A percentile compares a stretch with the other conserved stretches of the same genome.
phyloP scores from a whole-genome alignment of 1,140 invertebrate species.

The Anadara kagoshimensis region DNA sequence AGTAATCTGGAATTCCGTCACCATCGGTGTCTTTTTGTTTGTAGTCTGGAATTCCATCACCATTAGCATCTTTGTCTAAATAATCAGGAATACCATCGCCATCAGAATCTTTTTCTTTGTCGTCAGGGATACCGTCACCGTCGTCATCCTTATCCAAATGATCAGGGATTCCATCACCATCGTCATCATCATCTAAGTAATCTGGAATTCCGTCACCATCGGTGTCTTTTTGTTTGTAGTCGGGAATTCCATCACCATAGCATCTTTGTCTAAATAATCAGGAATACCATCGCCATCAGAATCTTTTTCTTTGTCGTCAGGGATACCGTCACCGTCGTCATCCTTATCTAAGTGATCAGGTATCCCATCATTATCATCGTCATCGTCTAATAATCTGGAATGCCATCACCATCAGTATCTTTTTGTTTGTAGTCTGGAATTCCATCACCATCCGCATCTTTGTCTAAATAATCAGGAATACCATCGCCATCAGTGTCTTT shows the following conservation, averaged over 20 bases:
- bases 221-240: slow-evolving; percentile 56
- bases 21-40: background rate
- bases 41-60: slow-evolving; percentile 54
- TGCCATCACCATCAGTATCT: slow-evolving; percentile 65
- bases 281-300: slow-evolving; percentile 63
- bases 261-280: slow-evolving; percentile 60
- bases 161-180: slow-evolving; percentile 62
- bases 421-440: slow-evolving; percentile 65
- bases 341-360: slow-evolving; percentile 64
- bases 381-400: slow-evolving; percentile 56
- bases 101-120: slow-evolving; percentile 54
- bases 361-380: slow-evolving; percentile 69
- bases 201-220: slow-evolving; percentile 65
- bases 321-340: no score
- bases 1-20: no score
- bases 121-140: slow-evolving; percentile 66
- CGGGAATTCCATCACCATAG: slow-evolving; percentile 67
- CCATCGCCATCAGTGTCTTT: slow-evolving; percentile 53
- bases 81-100: slow-evolving; percentile 64
- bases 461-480: slow-evolving; percentile 48
- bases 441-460: slow-evolving; percentile 63
- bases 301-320: slow-evolving; percentile 57
- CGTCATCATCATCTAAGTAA: slow-evolving; percentile 60
- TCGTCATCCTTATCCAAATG: slow-evolving; percentile 58
- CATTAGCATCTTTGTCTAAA: slow-evolving; percentile 58